Evolutionary conservation across 2,113 vertebrate species (phyloP).

Genomic region (Rhinoderma darwinii): DNA sequence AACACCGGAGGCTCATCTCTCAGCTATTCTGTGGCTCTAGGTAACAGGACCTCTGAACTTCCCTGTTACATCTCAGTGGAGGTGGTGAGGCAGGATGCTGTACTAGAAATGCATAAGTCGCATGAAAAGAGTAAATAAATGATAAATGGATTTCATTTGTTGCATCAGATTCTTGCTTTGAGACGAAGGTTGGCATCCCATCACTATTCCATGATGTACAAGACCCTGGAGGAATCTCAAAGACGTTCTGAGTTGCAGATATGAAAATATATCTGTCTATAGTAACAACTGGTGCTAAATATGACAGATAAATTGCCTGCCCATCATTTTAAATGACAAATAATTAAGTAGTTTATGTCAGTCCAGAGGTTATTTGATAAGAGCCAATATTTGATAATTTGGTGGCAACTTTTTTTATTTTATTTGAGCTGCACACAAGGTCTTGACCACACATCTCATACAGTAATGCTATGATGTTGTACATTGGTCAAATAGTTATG

Average conservation of each 20-base stretch:
- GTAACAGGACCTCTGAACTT: conserved; percentile 25
- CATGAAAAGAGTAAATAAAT: conserved; percentile 27
- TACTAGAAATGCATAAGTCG: background rate
- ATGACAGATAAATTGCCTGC: background rate
- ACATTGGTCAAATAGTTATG: background rate
- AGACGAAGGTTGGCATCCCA: conserved; percentile 18
- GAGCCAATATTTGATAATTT: background rate
- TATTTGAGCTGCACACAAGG: background rate
- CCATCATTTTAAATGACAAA: conserved; percentile 13
- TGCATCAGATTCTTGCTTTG: conserved; percentile 19
- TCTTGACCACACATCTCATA: background rate
- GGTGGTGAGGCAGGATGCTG: background rate
- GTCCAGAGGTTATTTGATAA: background rate
- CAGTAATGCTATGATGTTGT: background rate
- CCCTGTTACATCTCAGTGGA: conserved; percentile 24
- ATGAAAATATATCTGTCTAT: background rate
- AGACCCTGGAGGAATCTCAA: conserved; percentile 3
- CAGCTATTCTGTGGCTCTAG: background rate
- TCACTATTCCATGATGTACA: conserved; percentile 18
- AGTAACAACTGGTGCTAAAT: background rate
- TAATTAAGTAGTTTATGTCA: background rate
- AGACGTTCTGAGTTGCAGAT: background rate
- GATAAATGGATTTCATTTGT: conserved; percentile 25
- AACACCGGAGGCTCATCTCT: conserved; percentile 27
- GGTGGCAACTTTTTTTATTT: background rate